Percentiles rank a stretch among this genome's conserved stretches.
Conservation (phyloP, 2,797 vertebrate genomes). For the Tinamus major region DNA sequence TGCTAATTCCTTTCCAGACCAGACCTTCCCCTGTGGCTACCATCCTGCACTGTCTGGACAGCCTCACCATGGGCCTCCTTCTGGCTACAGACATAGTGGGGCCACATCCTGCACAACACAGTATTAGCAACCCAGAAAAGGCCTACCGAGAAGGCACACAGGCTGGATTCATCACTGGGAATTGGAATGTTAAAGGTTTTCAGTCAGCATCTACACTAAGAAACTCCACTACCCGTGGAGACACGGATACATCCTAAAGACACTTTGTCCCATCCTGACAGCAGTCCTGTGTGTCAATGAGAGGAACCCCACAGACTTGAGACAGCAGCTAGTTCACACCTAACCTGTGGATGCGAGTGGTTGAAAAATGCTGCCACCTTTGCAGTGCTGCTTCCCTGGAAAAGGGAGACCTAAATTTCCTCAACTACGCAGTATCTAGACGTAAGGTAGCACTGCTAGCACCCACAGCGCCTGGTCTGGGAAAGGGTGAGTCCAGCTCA, state of each 20-base stretch:
- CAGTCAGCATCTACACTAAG: background rate
- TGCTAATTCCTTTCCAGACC: background rate
- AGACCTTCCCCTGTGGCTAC: background rate
- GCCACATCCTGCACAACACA: background rate
- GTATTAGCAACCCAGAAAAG: background rate
- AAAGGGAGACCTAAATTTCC: background rate
- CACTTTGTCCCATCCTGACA: background rate
- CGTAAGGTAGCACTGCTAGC: background rate
- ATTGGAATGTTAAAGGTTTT: background rate
- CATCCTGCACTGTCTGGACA: background rate
- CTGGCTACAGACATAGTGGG: background rate
- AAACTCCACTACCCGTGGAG: background rate
- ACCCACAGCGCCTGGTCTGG: background rate
- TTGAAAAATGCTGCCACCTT: background rate
- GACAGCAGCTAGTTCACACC: background rate
- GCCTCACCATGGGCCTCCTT: background rate
- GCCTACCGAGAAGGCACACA: background rate
- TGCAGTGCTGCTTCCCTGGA: background rate
- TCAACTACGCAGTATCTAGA: background rate
- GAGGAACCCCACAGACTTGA: background rate
- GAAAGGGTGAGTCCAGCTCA: background rate
- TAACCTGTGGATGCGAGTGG: too few species aligned
- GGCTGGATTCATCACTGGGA: background rate
- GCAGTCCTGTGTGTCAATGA: background rate
- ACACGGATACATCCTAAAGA: background rate